Percentiles rank a stretch among this genome's conserved stretches.
These are phyloP conservation scores for Pica pica DNA, from an alignment of 2,113 vertebrate species.

Conservation along the genomic window DNA sequence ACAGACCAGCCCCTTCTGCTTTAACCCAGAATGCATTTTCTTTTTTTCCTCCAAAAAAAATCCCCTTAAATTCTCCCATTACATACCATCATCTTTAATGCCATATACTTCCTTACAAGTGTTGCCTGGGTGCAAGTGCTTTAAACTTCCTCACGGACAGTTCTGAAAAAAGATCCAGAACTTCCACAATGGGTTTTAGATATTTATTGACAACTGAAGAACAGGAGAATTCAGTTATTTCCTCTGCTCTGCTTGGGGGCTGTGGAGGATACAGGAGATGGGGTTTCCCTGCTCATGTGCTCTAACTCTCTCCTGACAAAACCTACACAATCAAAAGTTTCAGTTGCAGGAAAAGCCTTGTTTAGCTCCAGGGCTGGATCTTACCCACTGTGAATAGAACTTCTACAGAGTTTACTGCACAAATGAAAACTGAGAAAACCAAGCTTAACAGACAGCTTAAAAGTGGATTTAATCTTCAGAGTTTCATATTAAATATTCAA, in stretches of 20 bases:
- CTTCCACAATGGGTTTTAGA: not conserved
- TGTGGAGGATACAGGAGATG: not conserved
- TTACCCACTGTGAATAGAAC: not conserved
- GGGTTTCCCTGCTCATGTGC: not conserved
- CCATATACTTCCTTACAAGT: not conserved
- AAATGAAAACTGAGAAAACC: not conserved
- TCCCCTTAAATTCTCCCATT: not conserved
- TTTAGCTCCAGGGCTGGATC: slow-evolving; percentile 1
- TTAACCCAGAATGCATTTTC: not conserved
- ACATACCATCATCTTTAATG: not conserved
- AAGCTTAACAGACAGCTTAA: not conserved
- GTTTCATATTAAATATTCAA: not conserved
- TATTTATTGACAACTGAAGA: not conserved
- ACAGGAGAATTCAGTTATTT: not conserved
- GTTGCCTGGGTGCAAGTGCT: not conserved
- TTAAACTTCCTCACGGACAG: not conserved
- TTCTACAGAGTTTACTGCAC: not conserved
- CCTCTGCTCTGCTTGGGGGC: not conserved
- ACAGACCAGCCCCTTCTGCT: not conserved
- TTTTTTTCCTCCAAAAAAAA: not conserved
- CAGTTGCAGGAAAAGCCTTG: not conserved
- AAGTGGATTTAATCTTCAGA: not conserved
- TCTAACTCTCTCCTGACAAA: not conserved
- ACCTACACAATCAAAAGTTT: not conserved
- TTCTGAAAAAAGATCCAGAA: not conserved